Evolutionary conservation across 2,888 invertebrate species (phyloP).

Genomic region (Eupithecia pulchellata): DNA sequence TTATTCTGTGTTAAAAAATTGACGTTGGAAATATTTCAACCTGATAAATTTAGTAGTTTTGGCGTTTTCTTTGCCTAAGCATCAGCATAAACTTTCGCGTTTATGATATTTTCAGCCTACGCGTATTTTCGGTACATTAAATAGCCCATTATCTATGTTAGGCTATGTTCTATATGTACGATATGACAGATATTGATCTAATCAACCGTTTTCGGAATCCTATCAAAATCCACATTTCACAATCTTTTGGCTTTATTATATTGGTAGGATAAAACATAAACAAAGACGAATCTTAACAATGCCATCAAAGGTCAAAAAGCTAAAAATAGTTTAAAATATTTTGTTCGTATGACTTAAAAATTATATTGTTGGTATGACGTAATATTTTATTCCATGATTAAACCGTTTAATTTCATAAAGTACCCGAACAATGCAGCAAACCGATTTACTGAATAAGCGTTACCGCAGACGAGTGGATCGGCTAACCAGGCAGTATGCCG

Average conservation of each 20-base stretch:
- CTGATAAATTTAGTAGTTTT: not conserved
- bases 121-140: no score
- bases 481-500: not conserved
- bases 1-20: not conserved
- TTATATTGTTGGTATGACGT: not conserved
- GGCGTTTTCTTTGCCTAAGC: no score
- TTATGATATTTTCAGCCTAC: no score
- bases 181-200: no score
- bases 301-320: not conserved
- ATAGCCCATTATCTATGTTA: no score
- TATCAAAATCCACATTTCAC: no score
- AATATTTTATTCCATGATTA: no score
- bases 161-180: no score
- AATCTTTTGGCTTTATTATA: not conserved
- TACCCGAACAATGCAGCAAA: not conserved
- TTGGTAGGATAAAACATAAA: not conserved
- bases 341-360: not conserved
- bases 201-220: no score
- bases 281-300: not conserved
- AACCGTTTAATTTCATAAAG: not conserved
- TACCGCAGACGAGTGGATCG: not conserved
- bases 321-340: not conserved
- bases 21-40: not conserved
- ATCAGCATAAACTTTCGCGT: no score
- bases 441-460: not conserved